A percentile compares a stretch with the other conserved stretches of the same genome.
Conservation (phyloP, 2,888 invertebrate species). For the Nudaria mundana region DNA sequence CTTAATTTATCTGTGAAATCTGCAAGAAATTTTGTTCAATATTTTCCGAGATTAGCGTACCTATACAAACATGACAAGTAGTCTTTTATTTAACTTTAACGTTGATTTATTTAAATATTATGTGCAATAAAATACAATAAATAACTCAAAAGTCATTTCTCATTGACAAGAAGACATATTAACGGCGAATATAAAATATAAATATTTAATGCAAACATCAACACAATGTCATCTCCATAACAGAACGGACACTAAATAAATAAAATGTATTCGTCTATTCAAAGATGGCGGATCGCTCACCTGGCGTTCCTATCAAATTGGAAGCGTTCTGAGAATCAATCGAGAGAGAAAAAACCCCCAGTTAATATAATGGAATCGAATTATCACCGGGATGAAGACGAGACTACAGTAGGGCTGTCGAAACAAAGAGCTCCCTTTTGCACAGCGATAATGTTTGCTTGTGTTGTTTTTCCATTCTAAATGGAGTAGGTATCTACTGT, state of each 20-base stretch:
- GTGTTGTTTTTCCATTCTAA: neutral
- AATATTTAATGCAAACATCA: too few relatives aligned
- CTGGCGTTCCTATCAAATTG: constrained; percentile 45
- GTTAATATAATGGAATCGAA: constrained; percentile 78
- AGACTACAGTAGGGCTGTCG: constrained; percentile 38
- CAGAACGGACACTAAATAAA: constrained; percentile 18
- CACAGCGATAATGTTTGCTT: neutral
- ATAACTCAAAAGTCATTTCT: too few relatives aligned
- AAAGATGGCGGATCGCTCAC: constrained; percentile 35
- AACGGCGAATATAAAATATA: too few relatives aligned
- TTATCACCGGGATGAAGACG: constrained; percentile 73
- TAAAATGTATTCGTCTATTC: constrained; percentile 48
- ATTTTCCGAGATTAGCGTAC: too few relatives aligned
- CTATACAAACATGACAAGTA: too few relatives aligned
- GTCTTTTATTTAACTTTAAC: too few relatives aligned
- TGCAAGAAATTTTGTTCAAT: too few relatives aligned
- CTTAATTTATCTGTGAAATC: too few relatives aligned
- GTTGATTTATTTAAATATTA: too few relatives aligned
- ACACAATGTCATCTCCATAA: constrained; percentile 9
- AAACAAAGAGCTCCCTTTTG: constrained; percentile 9
- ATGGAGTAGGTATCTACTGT: neutral
- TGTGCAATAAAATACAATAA: too few relatives aligned
- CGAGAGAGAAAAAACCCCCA: constrained; percentile 59
- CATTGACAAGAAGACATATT: too few relatives aligned
- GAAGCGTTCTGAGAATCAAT: constrained; percentile 57